phyloP scores from a whole-genome alignment of 1,140 invertebrate genomes.

The Drosophila kepulauana region DNA sequence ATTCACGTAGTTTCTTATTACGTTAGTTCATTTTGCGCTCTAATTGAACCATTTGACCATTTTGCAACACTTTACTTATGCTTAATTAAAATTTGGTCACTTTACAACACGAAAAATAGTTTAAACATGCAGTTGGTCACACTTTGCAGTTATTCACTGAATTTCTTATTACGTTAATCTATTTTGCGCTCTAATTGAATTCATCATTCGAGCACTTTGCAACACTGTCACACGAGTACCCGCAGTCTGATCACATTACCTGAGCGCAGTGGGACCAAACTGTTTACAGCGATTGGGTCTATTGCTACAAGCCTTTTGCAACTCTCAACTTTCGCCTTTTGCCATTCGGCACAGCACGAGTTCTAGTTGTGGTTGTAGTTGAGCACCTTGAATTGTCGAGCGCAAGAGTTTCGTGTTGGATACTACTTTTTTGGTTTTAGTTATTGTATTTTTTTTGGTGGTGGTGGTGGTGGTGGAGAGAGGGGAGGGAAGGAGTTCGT shows the following conservation, averaged over 20 bases:
- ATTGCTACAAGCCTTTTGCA: too few species aligned
- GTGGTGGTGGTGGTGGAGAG: neutral
- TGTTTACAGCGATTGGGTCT: neutral
- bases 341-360: neutral
- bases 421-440: neutral
- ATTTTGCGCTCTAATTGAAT: too few species aligned
- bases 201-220: neutral
- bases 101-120: too few species aligned
- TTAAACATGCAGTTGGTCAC: too few species aligned
- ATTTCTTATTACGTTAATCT: too few species aligned
- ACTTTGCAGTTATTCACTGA: too few species aligned
- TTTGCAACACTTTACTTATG: too few species aligned
- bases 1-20: too few species aligned
- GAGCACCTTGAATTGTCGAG: slow-evolving; percentile 62
- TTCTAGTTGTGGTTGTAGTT: slow-evolving; percentile 24
- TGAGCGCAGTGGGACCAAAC: slow-evolving; percentile 1
- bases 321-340: neutral
- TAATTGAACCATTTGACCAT: too few species aligned
- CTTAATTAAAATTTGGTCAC: too few species aligned
- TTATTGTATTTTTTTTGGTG: neutral
- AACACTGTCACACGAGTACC: neutral
- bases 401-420: slow-evolving; percentile 19
- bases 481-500: slow-evolving; percentile 1
- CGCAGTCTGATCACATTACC: neutral
- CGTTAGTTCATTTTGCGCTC: too few species aligned